Conservation (phyloP, 2,113 vertebrate genomes). For the Callipepla californica region DNA sequence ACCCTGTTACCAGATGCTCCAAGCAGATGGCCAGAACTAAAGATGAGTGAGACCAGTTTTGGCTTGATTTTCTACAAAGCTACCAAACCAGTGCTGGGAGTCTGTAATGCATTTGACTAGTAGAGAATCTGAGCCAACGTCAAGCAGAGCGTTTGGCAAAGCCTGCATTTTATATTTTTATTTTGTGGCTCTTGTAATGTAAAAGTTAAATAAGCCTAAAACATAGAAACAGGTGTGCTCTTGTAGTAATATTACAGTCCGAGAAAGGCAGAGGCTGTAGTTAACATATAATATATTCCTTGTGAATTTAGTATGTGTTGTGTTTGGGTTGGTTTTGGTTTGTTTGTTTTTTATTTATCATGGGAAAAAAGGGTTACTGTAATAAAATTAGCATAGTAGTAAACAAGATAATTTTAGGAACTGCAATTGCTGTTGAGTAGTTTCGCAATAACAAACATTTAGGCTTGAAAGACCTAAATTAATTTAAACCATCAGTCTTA, state of each 20-base stretch:
- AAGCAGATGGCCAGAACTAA: constrained; percentile 67
- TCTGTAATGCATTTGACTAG: not conserved
- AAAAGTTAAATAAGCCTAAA: not conserved
- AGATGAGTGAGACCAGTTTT: constrained; percentile 48
- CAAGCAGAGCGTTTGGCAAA: constrained; percentile 4
- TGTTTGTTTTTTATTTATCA: not conserved
- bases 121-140: constrained; percentile 17
- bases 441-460: not conserved
- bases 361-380: not conserved
- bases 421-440: not conserved
- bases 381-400: not conserved
- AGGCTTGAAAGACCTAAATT: not conserved
- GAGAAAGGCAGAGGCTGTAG: not conserved
- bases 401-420: not conserved
- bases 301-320: not conserved
- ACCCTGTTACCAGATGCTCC: constrained; percentile 65
- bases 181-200: not conserved
- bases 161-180: not conserved
- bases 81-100: not conserved
- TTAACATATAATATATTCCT: not conserved
- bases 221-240: not conserved
- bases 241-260: not conserved
- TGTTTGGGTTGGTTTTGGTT: not conserved
- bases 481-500: not conserved
- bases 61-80: constrained; percentile 53